Conservation (phyloP, 2,797 vertebrate genomes). For the Microcaecilia unicolor region DNA sequence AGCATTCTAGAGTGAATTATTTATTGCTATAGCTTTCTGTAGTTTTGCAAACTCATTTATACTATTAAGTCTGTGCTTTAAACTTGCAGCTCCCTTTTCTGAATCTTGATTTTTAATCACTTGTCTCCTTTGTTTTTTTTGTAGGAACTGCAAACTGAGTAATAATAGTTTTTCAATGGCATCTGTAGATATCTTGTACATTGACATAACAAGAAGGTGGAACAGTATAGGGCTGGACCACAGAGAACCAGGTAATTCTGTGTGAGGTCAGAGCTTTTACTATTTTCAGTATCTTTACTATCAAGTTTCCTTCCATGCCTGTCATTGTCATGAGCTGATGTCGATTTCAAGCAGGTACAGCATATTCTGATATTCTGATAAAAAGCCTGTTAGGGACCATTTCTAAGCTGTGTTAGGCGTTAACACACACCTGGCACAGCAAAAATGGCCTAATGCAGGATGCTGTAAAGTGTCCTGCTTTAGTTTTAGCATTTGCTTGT, state of each 20-base stretch:
- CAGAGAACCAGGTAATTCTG: conserved; percentile 71
- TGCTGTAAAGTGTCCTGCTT: too few relatives aligned
- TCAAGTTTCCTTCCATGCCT: too few relatives aligned
- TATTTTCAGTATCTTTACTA: too few relatives aligned
- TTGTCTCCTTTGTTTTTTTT: neutral
- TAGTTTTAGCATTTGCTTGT: too few relatives aligned
- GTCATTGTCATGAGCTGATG: neutral
- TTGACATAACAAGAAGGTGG: conserved; percentile 88
- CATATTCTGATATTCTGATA: neutral
- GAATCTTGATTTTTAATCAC: neutral
- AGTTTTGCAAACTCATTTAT: too few relatives aligned
- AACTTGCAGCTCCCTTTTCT: neutral
- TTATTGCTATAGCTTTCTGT: too few relatives aligned
- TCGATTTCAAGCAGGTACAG: neutral
- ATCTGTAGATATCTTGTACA: conserved; percentile 89
- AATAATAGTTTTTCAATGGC: conserved; percentile 86
- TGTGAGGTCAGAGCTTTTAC: neutral
- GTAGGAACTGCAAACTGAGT: conserved; percentile 84
- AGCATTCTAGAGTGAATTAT: too few relatives aligned
- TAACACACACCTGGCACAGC: too few relatives aligned
- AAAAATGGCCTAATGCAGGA: too few relatives aligned
- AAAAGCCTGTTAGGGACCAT: too few relatives aligned
- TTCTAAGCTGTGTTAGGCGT: neutral
- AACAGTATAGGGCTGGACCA: conserved; percentile 64
- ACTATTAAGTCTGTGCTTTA: too few relatives aligned